Conservation (phyloP, 30 jellyfish, hydroid and myxozoan species). For the Aurelia aurita region DNA sequence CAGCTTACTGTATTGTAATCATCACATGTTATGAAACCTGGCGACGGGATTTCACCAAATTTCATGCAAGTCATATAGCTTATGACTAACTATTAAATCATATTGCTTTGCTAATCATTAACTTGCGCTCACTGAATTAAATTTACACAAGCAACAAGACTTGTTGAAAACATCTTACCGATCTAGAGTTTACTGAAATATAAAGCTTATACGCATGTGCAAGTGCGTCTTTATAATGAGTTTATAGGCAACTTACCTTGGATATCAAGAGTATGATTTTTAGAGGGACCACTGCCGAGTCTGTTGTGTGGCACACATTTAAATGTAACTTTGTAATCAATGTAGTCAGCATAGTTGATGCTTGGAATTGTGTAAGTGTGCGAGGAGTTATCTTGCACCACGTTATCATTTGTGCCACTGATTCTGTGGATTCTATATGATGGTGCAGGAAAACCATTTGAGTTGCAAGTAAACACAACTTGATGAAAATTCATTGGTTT, state of each 20-base stretch:
- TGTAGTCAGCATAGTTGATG: not conserved
- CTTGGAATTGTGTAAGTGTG: conserved; percentile 24
- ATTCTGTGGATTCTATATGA: conserved; percentile 26
- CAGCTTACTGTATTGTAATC: too few relatives aligned
- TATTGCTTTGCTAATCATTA: too few relatives aligned
- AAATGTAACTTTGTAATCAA: conserved; percentile 38
- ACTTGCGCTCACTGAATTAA: too few relatives aligned
- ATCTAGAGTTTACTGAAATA: not conserved
- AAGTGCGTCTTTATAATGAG: not conserved
- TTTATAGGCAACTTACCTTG: conserved; percentile 38
- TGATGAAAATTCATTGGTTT: conserved; percentile 15
- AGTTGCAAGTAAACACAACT: conserved; percentile 34
- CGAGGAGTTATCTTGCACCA: conserved; percentile 7
- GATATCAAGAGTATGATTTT: conserved; percentile 15
- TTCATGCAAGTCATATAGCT: too few relatives aligned
- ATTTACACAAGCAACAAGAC: not conserved
- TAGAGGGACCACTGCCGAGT: conserved; percentile 49
- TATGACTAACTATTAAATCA: too few relatives aligned
- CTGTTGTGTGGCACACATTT: conserved; percentile 64
- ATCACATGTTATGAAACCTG: too few relatives aligned
- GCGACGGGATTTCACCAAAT: too few relatives aligned
- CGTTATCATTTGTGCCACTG: not conserved
- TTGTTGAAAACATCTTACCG: not conserved
- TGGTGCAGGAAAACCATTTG: conserved; percentile 42
- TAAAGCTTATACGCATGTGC: not conserved